Percentiles rank a stretch among this genome's conserved stretches.
phyloP scores from a whole-genome alignment of 2,797 vertebrate species.

The Sebastes oblongus region DNA sequence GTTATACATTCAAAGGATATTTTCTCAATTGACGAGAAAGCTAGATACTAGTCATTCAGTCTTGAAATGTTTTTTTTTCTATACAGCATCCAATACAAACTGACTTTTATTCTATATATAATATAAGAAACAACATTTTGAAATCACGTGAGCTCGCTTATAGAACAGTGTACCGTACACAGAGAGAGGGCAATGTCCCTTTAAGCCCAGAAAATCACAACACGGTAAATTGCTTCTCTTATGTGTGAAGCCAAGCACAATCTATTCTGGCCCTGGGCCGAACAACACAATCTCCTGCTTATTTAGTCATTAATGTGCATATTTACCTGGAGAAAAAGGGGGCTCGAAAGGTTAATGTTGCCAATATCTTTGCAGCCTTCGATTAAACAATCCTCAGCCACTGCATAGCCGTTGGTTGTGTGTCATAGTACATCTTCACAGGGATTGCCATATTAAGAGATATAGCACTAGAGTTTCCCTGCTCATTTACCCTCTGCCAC shows the following conservation, averaged over 20 bases:
- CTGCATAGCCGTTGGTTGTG: conserved; percentile 42
- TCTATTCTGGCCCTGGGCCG: conserved; percentile 67
- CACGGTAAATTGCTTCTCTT: conserved; percentile 54
- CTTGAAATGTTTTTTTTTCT: not conserved
- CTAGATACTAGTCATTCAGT: not conserved
- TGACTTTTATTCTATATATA: not conserved
- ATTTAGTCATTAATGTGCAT: conserved; percentile 74
- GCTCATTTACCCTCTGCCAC: conserved; percentile 23
- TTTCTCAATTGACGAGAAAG: not conserved
- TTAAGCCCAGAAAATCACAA: conserved; percentile 52
- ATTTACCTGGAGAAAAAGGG: conserved; percentile 65
- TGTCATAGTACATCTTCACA: conserved; percentile 32
- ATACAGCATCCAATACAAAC: not conserved
- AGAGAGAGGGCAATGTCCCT: conserved; percentile 19
- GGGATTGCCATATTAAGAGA: conserved; percentile 34
- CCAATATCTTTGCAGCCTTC: conserved; percentile 58
- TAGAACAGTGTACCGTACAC: not conserved
- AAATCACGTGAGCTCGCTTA: not conserved
- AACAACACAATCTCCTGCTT: conserved; percentile 72
- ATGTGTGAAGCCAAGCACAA: conserved; percentile 48
- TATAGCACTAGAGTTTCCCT: conserved; percentile 1
- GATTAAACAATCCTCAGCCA: conserved; percentile 51
- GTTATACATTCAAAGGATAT: not conserved
- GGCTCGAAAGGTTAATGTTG: conserved; percentile 70
- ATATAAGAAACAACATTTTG: not conserved